A percentile compares a stretch with the other conserved stretches of the same genome.
Conservation (phyloP, 2,888 invertebrate species). For the Megaustenia siamemsis region DNA sequence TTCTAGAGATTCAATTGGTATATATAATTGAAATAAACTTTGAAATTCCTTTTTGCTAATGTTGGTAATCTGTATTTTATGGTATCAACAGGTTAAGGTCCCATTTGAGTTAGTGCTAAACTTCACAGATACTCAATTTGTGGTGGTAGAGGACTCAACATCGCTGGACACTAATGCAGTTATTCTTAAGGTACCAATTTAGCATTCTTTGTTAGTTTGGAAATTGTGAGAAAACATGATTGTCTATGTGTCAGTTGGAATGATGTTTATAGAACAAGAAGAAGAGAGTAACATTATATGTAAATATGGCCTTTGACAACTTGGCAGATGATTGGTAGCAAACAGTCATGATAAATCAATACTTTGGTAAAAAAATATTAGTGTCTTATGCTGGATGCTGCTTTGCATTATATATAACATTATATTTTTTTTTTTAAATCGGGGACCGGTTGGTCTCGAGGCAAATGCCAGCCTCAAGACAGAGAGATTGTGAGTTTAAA, state of each 20-base stretch:
- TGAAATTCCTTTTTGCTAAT: not conserved
- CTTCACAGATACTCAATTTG: constrained; percentile 96
- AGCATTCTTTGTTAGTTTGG: not conserved
- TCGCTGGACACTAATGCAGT: constrained; percentile 95
- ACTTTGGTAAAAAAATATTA: too few relatives aligned
- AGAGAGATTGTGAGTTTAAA: too few relatives aligned
- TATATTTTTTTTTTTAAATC: too few relatives aligned
- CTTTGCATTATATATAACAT: too few relatives aligned
- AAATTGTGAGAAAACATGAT: not conserved
- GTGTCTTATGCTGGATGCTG: too few relatives aligned
- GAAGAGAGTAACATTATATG: not conserved
- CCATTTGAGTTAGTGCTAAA: constrained; percentile 93
- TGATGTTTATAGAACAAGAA: too few relatives aligned
- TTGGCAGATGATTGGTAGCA: too few relatives aligned
- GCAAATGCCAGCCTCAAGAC: too few relatives aligned
- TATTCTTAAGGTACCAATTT: constrained; percentile 84
- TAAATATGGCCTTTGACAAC: not conserved
- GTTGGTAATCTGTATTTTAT: not conserved
- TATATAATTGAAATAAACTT: not conserved
- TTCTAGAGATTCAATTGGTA: too few relatives aligned
- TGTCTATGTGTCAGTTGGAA: not conserved
- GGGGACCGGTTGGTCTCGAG: too few relatives aligned
- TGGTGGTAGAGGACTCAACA: constrained; percentile 94
- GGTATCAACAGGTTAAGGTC: constrained; percentile 65
- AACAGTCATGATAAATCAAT: too few relatives aligned